Base-by-base conservation (phyloP, 2,113 vertebrate genomes). In the Desmodus rotundus region DNA sequence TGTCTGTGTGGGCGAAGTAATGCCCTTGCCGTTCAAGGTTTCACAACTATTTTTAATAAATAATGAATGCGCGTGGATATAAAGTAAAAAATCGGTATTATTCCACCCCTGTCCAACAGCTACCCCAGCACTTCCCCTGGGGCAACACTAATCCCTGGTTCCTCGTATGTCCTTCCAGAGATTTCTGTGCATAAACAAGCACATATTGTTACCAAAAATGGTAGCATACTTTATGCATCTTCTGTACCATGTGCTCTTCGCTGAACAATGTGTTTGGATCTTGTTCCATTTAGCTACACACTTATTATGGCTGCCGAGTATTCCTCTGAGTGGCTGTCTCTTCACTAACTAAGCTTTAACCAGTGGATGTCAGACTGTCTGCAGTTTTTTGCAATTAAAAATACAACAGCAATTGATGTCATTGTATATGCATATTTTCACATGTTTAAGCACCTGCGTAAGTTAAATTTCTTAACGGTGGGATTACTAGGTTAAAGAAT, bases 181-280 rank as follows among this genome's bases (percentile, higher is more conserved):
- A 45, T 73, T 73, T 88, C 74, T 56, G 6, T 22, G 45, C 20
- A 56, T 4, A 26, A 15, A 41, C 33, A 41, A 17, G 19, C 74
- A 3, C 0, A 17, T 5, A 26, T 20, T 41, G 13, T 77, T 16
- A 76, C 50, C 31, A 47, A 31, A 70, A 56, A 43, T 0, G 2
- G 8, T 3, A 68, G 14, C 76, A 3, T 8, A 24, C 4, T 1
- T 72, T 43, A 19, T 0, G 24, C 8, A 1, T 6, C 4, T 63
- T 33, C 65, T 61, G 22, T 22, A 14, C 56, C 63, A 26, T 1
- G 1, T 31, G n/a, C 14, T 67, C 28, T 12, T 20, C 61, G 12
- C 45, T 52, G n/a, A 43, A 43, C 5, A 33, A 19, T 5, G 19
- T 19, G 16, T 84, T 41, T 31, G 16, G n/a, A 77, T 41, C 15